A percentile compares a stretch with the other conserved stretches of the same genome.
These are phyloP conservation scores for Potamilus streckersoni DNA, from an alignment of 1,140 invertebrate species.

Conservation along the genomic window DNA sequence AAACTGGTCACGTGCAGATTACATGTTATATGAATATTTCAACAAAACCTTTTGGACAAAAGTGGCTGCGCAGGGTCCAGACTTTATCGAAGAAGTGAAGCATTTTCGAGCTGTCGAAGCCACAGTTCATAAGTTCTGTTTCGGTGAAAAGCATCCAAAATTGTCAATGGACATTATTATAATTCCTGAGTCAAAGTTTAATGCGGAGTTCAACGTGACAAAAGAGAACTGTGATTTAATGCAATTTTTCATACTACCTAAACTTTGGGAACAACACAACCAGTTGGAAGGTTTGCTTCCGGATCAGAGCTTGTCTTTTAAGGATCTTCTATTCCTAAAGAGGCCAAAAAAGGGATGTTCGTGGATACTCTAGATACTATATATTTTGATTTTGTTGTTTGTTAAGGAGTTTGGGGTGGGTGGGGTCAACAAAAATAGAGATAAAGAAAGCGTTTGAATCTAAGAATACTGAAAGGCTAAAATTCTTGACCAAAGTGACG, in stretches of 20 bases:
- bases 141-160: slow-evolving; percentile 14
- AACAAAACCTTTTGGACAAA: slow-evolving; percentile 59
- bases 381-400: too few relatives aligned
- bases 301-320: background rate
- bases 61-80: slow-evolving; percentile 39
- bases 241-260: slow-evolving; percentile 26
- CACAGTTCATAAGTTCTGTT: slow-evolving; percentile 42
- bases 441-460: too few relatives aligned
- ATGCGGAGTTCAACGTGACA: slow-evolving; percentile 38
- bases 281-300: slow-evolving; percentile 6
- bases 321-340: too few relatives aligned
- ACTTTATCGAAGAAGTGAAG: slow-evolving; percentile 49
- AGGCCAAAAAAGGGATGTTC: too few relatives aligned
- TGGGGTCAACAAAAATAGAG: too few relatives aligned
- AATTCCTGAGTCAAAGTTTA: slow-evolving; percentile 39
- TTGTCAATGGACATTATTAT: slow-evolving; percentile 20
- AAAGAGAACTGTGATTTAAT: slow-evolving; percentile 45
- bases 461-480: too few relatives aligned
- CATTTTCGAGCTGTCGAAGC: slow-evolving; percentile 41
- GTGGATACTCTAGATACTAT: too few relatives aligned
- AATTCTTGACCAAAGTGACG: too few relatives aligned
- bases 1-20: slow-evolving; percentile 53
- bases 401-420: too few relatives aligned
- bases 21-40: slow-evolving; percentile 56
- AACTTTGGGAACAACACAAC: slow-evolving; percentile 12